Conservation (phyloP, 2,888 invertebrate species). For the Automeris io region DNA sequence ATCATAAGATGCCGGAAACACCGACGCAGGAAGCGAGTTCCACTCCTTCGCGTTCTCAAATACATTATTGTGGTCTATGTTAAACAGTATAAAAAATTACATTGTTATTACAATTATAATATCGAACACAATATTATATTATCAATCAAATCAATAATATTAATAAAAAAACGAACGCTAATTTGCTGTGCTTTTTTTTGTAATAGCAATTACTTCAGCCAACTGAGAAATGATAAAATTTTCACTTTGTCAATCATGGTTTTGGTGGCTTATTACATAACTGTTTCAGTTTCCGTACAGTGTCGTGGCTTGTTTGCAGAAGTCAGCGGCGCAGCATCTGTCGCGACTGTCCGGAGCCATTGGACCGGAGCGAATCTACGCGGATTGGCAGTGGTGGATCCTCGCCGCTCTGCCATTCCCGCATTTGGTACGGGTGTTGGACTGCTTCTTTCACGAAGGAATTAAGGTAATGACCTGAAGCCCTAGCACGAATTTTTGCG, state of each 20-base stretch:
- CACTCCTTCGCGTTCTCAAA: too few relatives aligned
- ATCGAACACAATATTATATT: too few relatives aligned
- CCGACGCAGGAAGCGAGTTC: too few relatives aligned
- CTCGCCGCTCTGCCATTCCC: constrained; percentile 95
- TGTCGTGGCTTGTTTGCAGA: constrained; percentile 78
- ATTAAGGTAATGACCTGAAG: constrained; percentile 81
- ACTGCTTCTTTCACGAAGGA: constrained; percentile 98
- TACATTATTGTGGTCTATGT: too few relatives aligned
- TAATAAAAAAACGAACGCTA: too few relatives aligned
- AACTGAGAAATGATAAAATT: too few relatives aligned
- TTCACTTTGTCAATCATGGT: constrained; percentile 3
- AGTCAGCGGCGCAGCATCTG: constrained; percentile 90
- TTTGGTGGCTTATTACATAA: background rate
- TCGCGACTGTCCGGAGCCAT: constrained; percentile 86
- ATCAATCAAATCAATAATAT: too few relatives aligned
- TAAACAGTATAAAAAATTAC: too few relatives aligned
- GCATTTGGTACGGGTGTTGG: constrained; percentile 96
- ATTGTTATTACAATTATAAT: too few relatives aligned
- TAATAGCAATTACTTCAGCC: too few relatives aligned
- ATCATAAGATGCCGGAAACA: too few relatives aligned
- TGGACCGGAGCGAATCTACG: constrained; percentile 90
- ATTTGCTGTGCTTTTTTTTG: too few relatives aligned
- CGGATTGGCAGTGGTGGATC: constrained; percentile 99
- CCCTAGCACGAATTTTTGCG: background rate
- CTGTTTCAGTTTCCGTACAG: constrained; percentile 39